phyloP scores from a whole-genome alignment of 2,888 invertebrate species.

The Chorisops tibialis region DNA sequence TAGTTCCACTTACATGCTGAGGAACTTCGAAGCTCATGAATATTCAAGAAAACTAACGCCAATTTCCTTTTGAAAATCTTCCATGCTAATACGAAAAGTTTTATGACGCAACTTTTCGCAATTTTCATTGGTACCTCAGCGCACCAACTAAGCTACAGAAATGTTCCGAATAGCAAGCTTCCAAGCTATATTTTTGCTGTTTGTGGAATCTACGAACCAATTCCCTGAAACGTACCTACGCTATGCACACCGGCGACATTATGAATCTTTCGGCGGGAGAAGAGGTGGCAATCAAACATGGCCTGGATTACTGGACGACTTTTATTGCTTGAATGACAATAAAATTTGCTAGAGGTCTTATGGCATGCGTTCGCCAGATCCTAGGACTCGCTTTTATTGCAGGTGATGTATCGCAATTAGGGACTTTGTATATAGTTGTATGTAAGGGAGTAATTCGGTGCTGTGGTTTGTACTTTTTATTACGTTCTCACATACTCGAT shows the following conservation, averaged over 20 bases:
- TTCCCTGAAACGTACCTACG: too few relatives aligned
- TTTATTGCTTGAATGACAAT: too few relatives aligned
- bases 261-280: too few relatives aligned
- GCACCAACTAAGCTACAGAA: too few relatives aligned
- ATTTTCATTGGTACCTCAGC: not conserved
- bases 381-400: not conserved
- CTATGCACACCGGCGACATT: too few relatives aligned
- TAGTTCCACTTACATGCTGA: not conserved
- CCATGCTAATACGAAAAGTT: conserved; percentile 28
- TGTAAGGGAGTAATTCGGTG: too few relatives aligned
- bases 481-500: not conserved
- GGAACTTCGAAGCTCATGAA: not conserved
- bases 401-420: conserved; percentile 9
- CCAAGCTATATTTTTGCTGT: too few relatives aligned
- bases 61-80: conserved; percentile 28
- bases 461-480: too few relatives aligned
- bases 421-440: not conserved
- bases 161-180: too few relatives aligned
- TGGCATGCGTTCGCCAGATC: not conserved
- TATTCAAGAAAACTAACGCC: conserved; percentile 21
- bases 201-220: too few relatives aligned
- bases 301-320: not conserved
- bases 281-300: not conserved
- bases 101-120: conserved; percentile 26
- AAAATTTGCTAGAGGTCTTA: not conserved